These are phyloP conservation scores for Hirudinaria manillensis DNA, from an alignment of 2,888 invertebrate genomes.

Conservation along the genomic window DNA sequence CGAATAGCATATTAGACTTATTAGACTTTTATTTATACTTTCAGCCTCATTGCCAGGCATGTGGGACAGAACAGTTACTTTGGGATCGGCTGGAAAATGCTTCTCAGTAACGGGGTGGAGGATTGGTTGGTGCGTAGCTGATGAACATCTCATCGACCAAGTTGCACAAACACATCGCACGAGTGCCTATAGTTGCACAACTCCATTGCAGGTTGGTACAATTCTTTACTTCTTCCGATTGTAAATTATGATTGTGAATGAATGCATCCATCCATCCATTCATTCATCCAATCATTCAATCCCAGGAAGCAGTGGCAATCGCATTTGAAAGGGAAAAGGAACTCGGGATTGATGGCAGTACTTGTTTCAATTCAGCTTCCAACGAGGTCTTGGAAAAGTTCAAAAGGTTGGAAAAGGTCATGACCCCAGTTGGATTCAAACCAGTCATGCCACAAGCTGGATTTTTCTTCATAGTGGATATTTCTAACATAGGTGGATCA, in stretches of 20 bases:
- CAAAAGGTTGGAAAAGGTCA: constrained; percentile 30
- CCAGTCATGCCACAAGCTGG: constrained; percentile 92
- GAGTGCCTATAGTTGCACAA: constrained; percentile 80
- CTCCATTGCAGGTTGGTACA: constrained; percentile 68
- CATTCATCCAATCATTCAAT: too few relatives aligned
- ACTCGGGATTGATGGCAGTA: not conserved
- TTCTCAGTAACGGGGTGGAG: constrained; percentile 84
- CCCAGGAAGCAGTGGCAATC: too few relatives aligned
- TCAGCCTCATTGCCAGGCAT: constrained; percentile 81
- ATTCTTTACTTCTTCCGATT: not conserved
- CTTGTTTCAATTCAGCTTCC: not conserved
- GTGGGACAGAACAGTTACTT: constrained; percentile 94
- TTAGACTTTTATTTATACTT: too few relatives aligned
- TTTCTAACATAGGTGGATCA: constrained; percentile 58
- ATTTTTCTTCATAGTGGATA: constrained; percentile 92
- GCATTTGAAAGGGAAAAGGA: not conserved
- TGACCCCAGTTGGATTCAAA: constrained; percentile 71
- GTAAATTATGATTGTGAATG: not conserved
- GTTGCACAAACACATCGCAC: constrained; percentile 85
- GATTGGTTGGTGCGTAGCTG: constrained; percentile 91
- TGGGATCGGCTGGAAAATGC: constrained; percentile 92
- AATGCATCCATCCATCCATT: not conserved
- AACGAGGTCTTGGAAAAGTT: too few relatives aligned
- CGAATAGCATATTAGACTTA: too few relatives aligned
- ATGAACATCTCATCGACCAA: constrained; percentile 70